Evolutionary conservation across 2,797 vertebrate genomes (phyloP).

Genomic region (Lepilemur ruficaudatus): DNA sequence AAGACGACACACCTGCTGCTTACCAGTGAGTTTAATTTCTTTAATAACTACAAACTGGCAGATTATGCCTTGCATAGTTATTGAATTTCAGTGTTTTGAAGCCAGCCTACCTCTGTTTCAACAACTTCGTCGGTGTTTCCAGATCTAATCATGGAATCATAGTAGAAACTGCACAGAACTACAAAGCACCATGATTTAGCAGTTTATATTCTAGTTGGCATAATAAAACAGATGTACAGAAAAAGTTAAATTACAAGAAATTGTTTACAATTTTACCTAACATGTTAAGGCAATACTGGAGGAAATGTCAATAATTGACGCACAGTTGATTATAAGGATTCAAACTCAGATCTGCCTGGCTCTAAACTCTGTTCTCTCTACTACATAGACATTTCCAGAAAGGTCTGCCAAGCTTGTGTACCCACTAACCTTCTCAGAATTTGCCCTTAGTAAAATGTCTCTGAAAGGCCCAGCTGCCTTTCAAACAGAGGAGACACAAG

Average conservation of each 20-base stretch:
- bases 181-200: background rate
- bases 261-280: background rate
- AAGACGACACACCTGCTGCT: slow-evolving; percentile 49
- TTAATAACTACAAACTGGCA: slow-evolving; percentile 60
- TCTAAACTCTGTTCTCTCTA: background rate
- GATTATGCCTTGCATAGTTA: slow-evolving; percentile 27
- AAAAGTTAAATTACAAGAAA: background rate
- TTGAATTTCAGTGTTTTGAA: slow-evolving; percentile 59
- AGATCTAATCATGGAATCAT: background rate
- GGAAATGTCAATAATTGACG: background rate
- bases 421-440: background rate
- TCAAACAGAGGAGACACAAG: background rate
- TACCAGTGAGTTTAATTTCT: slow-evolving; percentile 29
- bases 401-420: background rate
- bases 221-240: background rate
- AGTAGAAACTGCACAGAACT: background rate
- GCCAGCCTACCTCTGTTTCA: slow-evolving; percentile 42
- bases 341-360: background rate
- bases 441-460: background rate
- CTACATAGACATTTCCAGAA: background rate
- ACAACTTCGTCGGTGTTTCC: background rate
- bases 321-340: background rate
- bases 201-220: background rate
- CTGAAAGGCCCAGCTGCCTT: background rate
- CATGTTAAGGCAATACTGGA: background rate